Conservation (phyloP, 2,113 vertebrate species). For the Halcyon senegalensis region DNA sequence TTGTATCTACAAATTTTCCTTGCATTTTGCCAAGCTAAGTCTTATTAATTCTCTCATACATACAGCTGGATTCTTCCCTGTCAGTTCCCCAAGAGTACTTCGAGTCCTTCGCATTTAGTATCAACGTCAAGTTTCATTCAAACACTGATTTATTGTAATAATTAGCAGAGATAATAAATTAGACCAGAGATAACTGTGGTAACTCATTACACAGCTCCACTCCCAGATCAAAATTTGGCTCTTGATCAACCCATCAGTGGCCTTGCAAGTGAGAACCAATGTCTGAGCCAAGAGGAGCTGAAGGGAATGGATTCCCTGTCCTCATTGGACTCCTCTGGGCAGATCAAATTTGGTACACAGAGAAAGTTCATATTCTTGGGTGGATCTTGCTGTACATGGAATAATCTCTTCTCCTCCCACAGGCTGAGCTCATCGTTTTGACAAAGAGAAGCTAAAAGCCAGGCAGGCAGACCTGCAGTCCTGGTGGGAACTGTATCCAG, state of each 20-base stretch:
- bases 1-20: neutral
- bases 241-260: neutral
- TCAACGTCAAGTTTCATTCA: neutral
- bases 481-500: neutral
- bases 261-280: accelerated
- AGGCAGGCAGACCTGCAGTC: neutral
- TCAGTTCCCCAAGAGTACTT: neutral
- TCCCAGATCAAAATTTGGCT: neutral
- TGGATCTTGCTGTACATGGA: neutral
- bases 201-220: neutral
- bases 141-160: neutral
- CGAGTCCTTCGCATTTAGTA: neutral
- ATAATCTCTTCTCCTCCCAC: neutral
- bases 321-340: neutral
- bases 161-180: conserved; percentile 2
- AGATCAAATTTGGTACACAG: neutral
- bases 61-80: neutral
- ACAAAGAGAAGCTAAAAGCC: neutral
- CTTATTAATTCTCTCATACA: neutral
- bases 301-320: neutral
- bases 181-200: neutral
- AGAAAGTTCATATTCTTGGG: neutral
- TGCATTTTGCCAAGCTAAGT: neutral
- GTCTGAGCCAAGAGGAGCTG: neutral
- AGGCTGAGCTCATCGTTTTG: neutral